Evolutionary conservation across 2,113 vertebrate genomes (phyloP), one percentile per base, ranked within the genome.

Genomic region (Hystrix cristata): DNA sequence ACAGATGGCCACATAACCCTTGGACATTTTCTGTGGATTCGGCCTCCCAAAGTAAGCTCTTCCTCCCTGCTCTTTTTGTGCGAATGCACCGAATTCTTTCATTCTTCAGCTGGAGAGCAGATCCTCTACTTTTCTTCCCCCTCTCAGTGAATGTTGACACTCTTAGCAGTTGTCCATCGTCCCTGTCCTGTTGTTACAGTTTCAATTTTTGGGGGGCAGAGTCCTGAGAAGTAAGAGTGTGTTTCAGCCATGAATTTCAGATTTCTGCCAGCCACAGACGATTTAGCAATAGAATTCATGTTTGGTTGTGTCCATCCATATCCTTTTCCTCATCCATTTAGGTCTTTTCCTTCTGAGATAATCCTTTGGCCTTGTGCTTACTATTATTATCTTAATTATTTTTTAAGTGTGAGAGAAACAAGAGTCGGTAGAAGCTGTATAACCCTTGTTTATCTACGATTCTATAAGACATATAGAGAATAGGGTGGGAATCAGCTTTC

Each of bases 201-300:
- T 91, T 95, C 51, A 55, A 1, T 96, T 96, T 97, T 87, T 95
- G 94, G 92, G 34, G 74, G 79, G 67, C 18, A 48, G 72, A 85
- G 60, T 74, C 67, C 80, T 94, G 72, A 94, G 60, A 69, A 64
- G 57, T 85, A 31, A 51, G 38, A 83, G 10, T 80, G 51, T 96
- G 67, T 95, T 88, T 91, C 62, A 65, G 7, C 78, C 1, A 8
- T 90, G 78, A 87, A 48, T 87, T 83, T 83, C 89, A 95, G 94
- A 78, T 93, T 96, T 94, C 25, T 72, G 69, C 65, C 71, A 96
- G 85, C 81, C 51, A 53, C 46, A 38, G 74, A 69, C 65, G 38
- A 21, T 59, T 71, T 95, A 38, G 43, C 85, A 65, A 51, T 82
- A 87, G 72, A 83, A 80, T 91, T 79, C 85, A 76, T 46, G 65